Evolutionary conservation across 2,888 invertebrate species (phyloP), one percentile per base, ranked within the genome.

Genomic region (Epiblema foenella): DNA sequence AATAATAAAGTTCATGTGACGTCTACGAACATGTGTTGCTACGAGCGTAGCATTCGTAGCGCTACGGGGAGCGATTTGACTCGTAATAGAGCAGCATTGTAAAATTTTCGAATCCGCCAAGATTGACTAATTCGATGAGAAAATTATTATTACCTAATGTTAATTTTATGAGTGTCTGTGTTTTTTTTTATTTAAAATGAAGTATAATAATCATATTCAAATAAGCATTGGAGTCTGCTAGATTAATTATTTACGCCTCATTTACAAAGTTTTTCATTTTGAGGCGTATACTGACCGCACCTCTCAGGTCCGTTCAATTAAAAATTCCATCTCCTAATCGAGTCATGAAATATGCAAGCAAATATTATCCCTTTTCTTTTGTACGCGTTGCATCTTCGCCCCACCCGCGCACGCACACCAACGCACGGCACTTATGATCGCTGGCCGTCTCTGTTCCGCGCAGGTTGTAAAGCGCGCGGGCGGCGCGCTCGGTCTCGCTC

Each of bases 341-440:
- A 93, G 93, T 92, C 91, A 92, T 93, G 89, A 93, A 93, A 93
- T 93, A 93, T 93, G 93, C 93, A 93, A 87, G 93, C 92, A 93
- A 93, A 93, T 93, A 93, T 91, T 93, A 93, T 93, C 93, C 93
- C 91, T 93, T 93, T 93, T 91, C 91, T 92, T 92, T 93, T 92
- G 91, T 89, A 90, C 90, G 89, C 89, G 90, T 82, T 93, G 93
- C 92, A 93, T 92, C 90, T 91, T 91, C 88, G 93, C 93, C 93
- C 93, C 93, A 92, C 93, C 93, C 93, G 93, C 92, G 89, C 92
- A 92, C 93, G 91, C 93, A 93, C 93, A 91, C 93, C 87, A 83
- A 90, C 92, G 90, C 91, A 89, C 89, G 90, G 86, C 86, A 86
- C 90, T 90, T 85, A 82, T 88, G 85, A 90, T 84, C 83, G 88